Evolutionary conservation across 1,140 invertebrate genomes (phyloP).

Genomic region (Latrodectus geometricus): DNA sequence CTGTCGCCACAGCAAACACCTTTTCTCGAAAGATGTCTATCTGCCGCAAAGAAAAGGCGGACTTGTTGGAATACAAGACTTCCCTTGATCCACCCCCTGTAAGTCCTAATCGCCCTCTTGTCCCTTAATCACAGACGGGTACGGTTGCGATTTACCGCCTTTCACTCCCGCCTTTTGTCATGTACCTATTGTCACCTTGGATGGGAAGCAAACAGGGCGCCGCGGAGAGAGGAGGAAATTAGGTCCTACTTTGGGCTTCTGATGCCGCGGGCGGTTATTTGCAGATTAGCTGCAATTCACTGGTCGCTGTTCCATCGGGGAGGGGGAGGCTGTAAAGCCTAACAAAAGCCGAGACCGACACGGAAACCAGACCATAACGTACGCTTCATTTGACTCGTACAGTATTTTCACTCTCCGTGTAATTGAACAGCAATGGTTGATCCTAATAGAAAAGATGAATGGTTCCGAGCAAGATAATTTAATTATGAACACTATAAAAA

Average conservation of each 20-base stretch:
- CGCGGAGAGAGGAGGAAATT: constrained; percentile 18
- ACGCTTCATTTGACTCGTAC: neutral
- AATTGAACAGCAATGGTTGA: neutral
- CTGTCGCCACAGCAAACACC: constrained; percentile 17
- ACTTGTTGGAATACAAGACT: constrained; percentile 50
- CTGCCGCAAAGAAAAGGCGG: constrained; percentile 28
- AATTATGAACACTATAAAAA: too few relatives aligned
- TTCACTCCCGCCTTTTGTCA: neutral
- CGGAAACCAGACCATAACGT: neutral
- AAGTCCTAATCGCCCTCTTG: constrained; percentile 1
- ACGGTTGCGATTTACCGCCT: constrained; percentile 43
- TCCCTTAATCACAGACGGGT: constrained; percentile 19
- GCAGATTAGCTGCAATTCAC: constrained; percentile 58
- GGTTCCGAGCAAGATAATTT: too few relatives aligned
- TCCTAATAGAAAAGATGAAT: too few relatives aligned
- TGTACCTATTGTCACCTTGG: constrained; percentile 15
- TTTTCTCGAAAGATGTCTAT: constrained; percentile 12
- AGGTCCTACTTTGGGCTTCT: neutral
- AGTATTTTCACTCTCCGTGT: neutral
- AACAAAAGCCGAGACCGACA: neutral
- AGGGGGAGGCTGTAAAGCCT: neutral
- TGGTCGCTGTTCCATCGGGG: neutral
- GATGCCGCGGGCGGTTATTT: constrained; percentile 49
- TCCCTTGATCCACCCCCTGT: neutral
- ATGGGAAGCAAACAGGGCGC: neutral